Conservation (phyloP, 2,797 vertebrate species). For the Hemitrygon akajei region DNA sequence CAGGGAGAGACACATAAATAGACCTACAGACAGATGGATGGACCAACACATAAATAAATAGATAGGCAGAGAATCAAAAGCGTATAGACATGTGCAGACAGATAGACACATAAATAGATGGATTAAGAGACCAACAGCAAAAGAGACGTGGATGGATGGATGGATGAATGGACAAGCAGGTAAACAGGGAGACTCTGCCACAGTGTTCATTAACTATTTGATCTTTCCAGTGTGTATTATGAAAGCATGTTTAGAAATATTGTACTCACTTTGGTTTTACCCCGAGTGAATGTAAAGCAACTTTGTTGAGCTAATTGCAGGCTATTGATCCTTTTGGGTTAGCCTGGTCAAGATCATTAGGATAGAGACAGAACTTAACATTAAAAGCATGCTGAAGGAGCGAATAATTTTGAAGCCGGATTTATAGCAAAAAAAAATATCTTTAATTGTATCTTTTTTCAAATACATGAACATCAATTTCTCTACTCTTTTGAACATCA, state of each 20-base stretch:
- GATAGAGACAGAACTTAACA: not conserved
- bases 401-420: not conserved
- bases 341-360: not conserved
- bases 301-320: not conserved
- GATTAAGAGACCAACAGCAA: not conserved
- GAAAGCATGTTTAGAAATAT: not conserved
- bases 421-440: not conserved
- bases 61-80: no score
- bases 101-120: not conserved
- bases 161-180: not conserved
- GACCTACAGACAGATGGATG: not conserved
- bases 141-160: not conserved
- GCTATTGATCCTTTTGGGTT: conserved; percentile 23
- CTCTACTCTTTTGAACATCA: not conserved
- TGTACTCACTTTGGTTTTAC: not conserved
- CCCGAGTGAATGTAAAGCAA: not conserved
- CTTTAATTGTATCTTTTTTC: not conserved
- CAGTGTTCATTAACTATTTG: not conserved
- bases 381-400: not conserved
- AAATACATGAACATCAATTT: no score
- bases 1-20: no score
- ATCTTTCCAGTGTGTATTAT: not conserved
- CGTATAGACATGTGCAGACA: no score
- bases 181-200: not conserved
- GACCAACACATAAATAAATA: no score